Base-by-base conservation (phyloP, 2,797 vertebrate species). In the Sebastolobus alascanus region DNA sequence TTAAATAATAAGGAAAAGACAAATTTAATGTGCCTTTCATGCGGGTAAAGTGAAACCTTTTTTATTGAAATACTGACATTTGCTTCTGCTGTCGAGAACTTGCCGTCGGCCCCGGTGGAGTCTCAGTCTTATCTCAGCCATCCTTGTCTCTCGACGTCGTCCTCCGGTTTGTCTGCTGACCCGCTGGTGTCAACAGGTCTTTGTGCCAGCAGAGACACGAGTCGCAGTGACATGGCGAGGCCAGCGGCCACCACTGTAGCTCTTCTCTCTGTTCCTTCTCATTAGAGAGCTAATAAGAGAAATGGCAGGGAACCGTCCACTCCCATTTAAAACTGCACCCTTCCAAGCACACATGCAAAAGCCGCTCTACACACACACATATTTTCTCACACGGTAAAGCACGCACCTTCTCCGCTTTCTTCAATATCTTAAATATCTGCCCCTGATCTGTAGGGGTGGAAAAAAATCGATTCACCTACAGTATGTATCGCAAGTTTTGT, bases 181-280 rank as follows among this genome's bases (percentile, higher is more conserved):
- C 87, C 72, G 40, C 52, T 76, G 79, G 65, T 87, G 78, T 86
- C 91, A 90, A 82, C 90, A 89, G 91, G 90, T 90, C 43, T 52
- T 37, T 75, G 87, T 55, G 75, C 66, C 79, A 71, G 82, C 82
- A 50, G 85, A 92, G 88, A 94, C 85, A 29, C 84, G 73, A 93
- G 79, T 31, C 22, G 46, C 69, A n/a, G 77, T 91, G 93, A 92
- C 90, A 80, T 6, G 4, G 68, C 29, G 2, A 73, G 86, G 85
- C 88, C 90, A 71, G 82, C 38, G 79, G 88, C 83, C 82, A 75
- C 83, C 81, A 43, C 79, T 54, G 70, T 76, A 77, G 77, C 87
- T 75, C 82, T 76, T 85, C 80, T 84, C 68, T 82, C 87, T 90
- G 87, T 87, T 93, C 73, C 54, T 69, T 87, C 84, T 90, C 83